These are phyloP conservation scores for Daboia siamensis DNA, from an alignment of 2,113 vertebrate species.

Conservation along the genomic window DNA sequence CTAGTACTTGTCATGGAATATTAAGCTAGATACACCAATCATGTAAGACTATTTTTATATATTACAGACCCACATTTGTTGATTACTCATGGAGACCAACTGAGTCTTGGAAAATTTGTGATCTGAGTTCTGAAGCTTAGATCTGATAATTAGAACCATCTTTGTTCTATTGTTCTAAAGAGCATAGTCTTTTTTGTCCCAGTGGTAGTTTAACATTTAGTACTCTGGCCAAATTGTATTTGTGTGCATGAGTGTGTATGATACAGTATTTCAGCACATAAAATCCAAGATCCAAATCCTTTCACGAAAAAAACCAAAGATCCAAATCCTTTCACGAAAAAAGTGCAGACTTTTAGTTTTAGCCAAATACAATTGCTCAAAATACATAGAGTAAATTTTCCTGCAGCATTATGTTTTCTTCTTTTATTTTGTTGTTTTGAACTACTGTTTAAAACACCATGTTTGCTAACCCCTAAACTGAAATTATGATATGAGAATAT, in stretches of 20 bases:
- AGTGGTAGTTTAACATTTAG: background rate
- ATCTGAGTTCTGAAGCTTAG: conserved; percentile 7
- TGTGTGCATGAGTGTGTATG: background rate
- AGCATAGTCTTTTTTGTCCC: background rate
- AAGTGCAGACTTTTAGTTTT: background rate
- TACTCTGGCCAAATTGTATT: background rate
- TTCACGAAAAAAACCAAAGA: conserved; percentile 12
- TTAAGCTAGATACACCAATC: background rate
- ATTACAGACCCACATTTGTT: background rate
- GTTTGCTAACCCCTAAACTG: background rate
- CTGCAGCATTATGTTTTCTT: background rate
- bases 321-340: conserved; percentile 10
- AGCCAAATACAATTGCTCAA: background rate
- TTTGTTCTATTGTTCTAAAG: background rate
- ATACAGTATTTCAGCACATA: conserved; percentile 8
- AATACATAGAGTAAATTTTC: background rate
- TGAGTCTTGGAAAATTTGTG: background rate
- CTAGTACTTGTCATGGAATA: background rate
- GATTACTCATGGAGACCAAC: background rate
- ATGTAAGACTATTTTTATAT: background rate
- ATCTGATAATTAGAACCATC: conserved; percentile 9
- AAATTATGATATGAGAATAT: background rate
- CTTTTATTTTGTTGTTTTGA: background rate
- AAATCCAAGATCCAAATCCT: background rate
- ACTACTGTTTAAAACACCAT: background rate